Conservation (phyloP, 2,113 vertebrate species). For the Panthera tigris region DNA sequence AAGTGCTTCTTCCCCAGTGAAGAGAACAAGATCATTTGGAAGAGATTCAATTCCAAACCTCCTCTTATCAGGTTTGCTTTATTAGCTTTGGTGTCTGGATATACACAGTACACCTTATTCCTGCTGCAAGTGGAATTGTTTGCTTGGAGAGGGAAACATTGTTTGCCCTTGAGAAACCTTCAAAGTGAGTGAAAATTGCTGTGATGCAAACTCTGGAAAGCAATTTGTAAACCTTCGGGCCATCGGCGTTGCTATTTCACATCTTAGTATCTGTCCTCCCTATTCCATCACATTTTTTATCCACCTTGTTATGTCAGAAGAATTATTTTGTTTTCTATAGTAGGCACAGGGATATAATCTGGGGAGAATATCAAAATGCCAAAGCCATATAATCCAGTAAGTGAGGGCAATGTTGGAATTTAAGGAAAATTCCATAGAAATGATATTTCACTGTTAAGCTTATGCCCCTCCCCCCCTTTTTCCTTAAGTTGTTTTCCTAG, state of each 20-base stretch:
- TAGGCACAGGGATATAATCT: conserved; percentile 10
- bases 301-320: conserved; percentile 58
- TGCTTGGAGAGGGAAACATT: background rate
- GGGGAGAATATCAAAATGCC: background rate
- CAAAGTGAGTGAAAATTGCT: conserved; percentile 65
- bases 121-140: conserved; percentile 26
- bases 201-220: conserved; percentile 57
- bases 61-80: conserved; percentile 64
- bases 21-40: conserved; percentile 68
- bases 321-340: conserved; percentile 22
- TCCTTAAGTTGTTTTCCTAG: background rate
- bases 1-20: conserved; percentile 49
- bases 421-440: conserved; percentile 47
- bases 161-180: conserved; percentile 62
- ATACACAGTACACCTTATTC: background rate
- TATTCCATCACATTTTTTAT: background rate
- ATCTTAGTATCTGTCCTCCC: background rate
- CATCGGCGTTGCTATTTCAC: background rate
- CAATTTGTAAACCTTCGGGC: conserved; percentile 48
- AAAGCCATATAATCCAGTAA: background rate
- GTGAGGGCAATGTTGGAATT: conserved; percentile 10
- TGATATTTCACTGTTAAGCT: background rate
- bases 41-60: conserved; percentile 65
- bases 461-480: background rate
- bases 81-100: conserved; percentile 65